phyloP scores from a whole-genome alignment of 2,888 invertebrate species.

The Eurois occulta region DNA sequence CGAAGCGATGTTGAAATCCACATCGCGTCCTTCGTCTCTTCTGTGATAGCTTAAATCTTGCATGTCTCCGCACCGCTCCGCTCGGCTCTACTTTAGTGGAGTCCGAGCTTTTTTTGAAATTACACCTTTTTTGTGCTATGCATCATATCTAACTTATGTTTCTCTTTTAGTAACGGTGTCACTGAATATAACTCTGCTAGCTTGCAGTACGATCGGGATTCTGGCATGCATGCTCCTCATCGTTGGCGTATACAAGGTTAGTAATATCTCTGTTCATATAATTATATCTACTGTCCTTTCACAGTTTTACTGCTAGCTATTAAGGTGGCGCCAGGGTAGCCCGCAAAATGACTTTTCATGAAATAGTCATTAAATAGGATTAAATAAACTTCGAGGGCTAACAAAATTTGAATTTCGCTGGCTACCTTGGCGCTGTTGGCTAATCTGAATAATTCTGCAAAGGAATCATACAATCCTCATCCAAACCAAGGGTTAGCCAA shows the following conservation, averaged over 20 bases:
- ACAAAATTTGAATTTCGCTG: no score
- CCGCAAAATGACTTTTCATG: no score
- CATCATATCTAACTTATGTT: slow-evolving; percentile 2
- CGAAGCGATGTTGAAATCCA: neutral
- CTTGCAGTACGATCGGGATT: slow-evolving; percentile 92
- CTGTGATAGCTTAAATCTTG: neutral
- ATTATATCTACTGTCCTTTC: neutral
- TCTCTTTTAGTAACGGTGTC: slow-evolving; percentile 92
- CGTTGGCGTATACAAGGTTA: slow-evolving; percentile 93
- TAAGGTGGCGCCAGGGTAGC: neutral
- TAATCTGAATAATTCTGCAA: neutral
- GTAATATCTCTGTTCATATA: slow-evolving; percentile 8
- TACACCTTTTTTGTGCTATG: neutral
- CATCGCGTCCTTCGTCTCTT: neutral
- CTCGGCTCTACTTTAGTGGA: neutral
- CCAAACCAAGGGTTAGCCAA: neutral
- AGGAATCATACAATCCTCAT: neutral
- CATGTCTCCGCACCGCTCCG: neutral
- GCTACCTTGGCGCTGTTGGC: neutral
- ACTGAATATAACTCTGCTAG: slow-evolving; percentile 92
- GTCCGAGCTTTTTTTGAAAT: neutral
- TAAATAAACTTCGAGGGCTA: no score
- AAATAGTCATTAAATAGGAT: no score
- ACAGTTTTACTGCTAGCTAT: neutral
- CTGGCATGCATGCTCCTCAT: slow-evolving; percentile 92